These are phyloP conservation scores for Pogonocichla stellata DNA, from an alignment of 2,113 vertebrate genomes.

Conservation along the genomic window DNA sequence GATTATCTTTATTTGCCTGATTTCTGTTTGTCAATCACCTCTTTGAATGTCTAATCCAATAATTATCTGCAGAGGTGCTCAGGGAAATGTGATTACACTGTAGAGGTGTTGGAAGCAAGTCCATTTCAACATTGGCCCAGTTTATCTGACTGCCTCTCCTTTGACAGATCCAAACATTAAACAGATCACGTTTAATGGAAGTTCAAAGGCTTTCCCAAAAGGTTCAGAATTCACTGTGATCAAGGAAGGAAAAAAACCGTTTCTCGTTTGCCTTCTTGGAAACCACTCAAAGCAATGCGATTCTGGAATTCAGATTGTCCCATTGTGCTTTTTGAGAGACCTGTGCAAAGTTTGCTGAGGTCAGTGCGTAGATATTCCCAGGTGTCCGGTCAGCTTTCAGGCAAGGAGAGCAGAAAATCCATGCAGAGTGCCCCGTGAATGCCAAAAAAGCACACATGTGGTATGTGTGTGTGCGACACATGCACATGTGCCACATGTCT, in stretches of 20 bases:
- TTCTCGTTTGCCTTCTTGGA: constrained; percentile 43
- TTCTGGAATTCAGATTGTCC: constrained; percentile 4
- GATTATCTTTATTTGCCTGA: constrained; percentile 33
- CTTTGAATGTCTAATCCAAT: constrained; percentile 21
- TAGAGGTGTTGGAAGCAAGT: constrained; percentile 29
- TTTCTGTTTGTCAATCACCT: constrained; percentile 7
- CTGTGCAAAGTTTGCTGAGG: not conserved
- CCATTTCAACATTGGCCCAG: not conserved
- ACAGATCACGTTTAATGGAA: constrained; percentile 60
- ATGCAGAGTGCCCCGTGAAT: not conserved
- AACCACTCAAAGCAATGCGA: constrained; percentile 2
- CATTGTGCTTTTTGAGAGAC: not conserved
- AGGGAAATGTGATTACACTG: not conserved
- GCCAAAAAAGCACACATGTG: not conserved
- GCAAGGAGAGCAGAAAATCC: not conserved
- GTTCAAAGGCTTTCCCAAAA: constrained; percentile 67
- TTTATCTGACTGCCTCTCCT: not conserved
- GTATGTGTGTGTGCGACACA: not conserved
- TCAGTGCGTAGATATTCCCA: not conserved
- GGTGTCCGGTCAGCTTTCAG: not conserved
- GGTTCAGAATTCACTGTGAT: constrained; percentile 29
- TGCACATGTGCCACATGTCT: not conserved
- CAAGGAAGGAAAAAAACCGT: not conserved
- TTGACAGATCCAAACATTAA: constrained; percentile 32
- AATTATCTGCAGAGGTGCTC: not conserved